Evolutionary conservation across 2,888 invertebrate genomes (phyloP).

Genomic region (Callyntrura sp.): DNA sequence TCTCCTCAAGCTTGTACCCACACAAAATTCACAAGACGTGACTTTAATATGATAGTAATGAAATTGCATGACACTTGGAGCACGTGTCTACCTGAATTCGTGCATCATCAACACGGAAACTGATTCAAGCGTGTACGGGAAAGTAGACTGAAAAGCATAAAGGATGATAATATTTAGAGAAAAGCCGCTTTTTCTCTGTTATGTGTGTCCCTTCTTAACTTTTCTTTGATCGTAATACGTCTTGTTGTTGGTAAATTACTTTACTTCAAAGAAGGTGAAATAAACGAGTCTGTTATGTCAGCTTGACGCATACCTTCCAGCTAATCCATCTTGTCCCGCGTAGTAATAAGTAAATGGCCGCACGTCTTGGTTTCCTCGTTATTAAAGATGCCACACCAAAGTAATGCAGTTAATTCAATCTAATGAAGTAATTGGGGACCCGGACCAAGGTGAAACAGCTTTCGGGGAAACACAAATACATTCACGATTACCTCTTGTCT

Average conservation of each 20-base stretch:
- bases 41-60: not conserved
- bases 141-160: not conserved
- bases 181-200: not conserved
- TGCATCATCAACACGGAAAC: conserved; percentile 27
- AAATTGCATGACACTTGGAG: conserved; percentile 38
- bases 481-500: not conserved
- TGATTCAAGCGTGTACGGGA: conserved; percentile 24
- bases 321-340: conserved; percentile 37
- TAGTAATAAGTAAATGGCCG: not conserved
- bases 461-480: not conserved
- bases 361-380: not conserved
- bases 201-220: not conserved
- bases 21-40: not conserved
- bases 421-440: conserved; percentile 37
- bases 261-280: not conserved
- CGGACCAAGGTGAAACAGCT: conserved; percentile 6
- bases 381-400: not conserved
- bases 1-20: not conserved
- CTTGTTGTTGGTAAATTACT: conserved; percentile 23
- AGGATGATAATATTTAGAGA: conserved; percentile 33
- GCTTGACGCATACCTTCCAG: conserved; percentile 30
- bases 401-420: not conserved
- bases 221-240: conserved; percentile 23
- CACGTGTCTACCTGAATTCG: conserved; percentile 49
- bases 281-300: conserved; percentile 11